Percentiles rank a stretch among this genome's conserved stretches.
Conservation (phyloP, 2,888 invertebrate species). For the Dasysyrphus albostriatus region DNA sequence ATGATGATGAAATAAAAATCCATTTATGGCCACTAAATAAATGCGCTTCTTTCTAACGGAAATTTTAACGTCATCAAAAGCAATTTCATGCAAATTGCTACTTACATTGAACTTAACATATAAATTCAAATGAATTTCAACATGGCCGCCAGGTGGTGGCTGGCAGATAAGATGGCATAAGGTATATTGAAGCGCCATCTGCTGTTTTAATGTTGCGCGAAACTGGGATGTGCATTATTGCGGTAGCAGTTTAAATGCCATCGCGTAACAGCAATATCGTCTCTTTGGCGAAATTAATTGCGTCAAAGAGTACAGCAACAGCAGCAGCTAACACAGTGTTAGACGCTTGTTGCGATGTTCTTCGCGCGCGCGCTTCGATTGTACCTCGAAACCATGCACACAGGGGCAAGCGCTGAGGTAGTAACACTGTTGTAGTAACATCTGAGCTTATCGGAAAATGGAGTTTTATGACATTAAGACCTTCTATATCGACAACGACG, state of each 20-base stretch:
- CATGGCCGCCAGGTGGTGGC: conserved; percentile 42
- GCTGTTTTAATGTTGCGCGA: conserved; percentile 25
- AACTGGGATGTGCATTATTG: conserved; percentile 49
- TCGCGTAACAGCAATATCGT: conserved; percentile 69
- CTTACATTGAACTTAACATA: conserved; percentile 69
- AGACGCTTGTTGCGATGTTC: conserved; percentile 38
- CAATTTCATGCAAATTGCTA: conserved; percentile 67
- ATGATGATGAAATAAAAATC: conserved; percentile 41
- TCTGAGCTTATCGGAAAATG: conserved; percentile 54
- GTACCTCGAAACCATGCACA: conserved; percentile 29
- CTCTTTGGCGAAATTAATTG: conserved; percentile 68
- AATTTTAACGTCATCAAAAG: conserved; percentile 53
- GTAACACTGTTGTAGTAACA: conserved; percentile 19
- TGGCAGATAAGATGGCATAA: background rate
- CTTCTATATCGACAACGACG: background rate
- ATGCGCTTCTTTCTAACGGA: conserved; percentile 50
- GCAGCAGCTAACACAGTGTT: conserved; percentile 39
- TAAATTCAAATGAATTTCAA: conserved; percentile 48
- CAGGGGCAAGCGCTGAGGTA: conserved; percentile 13
- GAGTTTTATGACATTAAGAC: conserved; percentile 61
- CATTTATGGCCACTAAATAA: conserved; percentile 49
- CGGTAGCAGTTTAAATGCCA: conserved; percentile 62
- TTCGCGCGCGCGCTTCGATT: conserved; percentile 28
- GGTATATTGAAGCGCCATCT: conserved; percentile 21
- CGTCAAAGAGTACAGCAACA: conserved; percentile 54